Evolutionary conservation across 2,888 invertebrate species (phyloP).

Genomic region (Theretra japonica): DNA sequence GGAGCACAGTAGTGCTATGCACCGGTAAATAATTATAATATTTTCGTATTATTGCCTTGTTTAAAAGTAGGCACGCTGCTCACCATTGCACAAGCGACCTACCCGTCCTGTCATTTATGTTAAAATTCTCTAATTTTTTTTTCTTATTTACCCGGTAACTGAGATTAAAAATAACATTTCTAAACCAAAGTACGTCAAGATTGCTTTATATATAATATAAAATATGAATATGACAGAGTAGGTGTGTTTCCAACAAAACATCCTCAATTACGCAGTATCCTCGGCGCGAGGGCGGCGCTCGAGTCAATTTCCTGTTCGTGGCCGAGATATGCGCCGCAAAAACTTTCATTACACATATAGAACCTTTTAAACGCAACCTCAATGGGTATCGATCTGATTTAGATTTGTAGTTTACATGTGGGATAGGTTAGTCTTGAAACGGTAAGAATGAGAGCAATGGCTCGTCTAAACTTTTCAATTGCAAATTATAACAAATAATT

Average conservation of each 20-base stretch:
- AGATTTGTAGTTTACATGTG: neutral
- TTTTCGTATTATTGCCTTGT: too few species aligned
- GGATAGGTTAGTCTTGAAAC: too few species aligned
- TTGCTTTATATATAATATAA: neutral
- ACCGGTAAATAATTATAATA: too few species aligned
- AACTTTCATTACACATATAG: conserved; percentile 16
- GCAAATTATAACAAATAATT: too few species aligned
- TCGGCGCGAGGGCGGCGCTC: neutral
- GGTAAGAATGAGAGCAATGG: too few species aligned
- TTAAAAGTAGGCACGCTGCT: too few species aligned
- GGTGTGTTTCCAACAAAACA: conserved; percentile 18
- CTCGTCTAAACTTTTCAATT: too few species aligned
- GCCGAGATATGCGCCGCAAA: conserved; percentile 20
- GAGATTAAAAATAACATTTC: neutral
- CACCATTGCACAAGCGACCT: too few species aligned
- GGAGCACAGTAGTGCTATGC: too few species aligned
- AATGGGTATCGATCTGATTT: neutral
- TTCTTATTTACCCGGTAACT: too few species aligned
- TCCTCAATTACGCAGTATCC: conserved; percentile 18
- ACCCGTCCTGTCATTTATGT: too few species aligned
- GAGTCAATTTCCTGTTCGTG: conserved; percentile 20
- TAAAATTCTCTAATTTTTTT: too few species aligned
- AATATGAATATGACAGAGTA: neutral
- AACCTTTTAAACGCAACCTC: neutral
- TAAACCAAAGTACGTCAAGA: neutral